phyloP scores from a whole-genome alignment of 2,113 vertebrate species.

The Morphnarchus princeps region DNA sequence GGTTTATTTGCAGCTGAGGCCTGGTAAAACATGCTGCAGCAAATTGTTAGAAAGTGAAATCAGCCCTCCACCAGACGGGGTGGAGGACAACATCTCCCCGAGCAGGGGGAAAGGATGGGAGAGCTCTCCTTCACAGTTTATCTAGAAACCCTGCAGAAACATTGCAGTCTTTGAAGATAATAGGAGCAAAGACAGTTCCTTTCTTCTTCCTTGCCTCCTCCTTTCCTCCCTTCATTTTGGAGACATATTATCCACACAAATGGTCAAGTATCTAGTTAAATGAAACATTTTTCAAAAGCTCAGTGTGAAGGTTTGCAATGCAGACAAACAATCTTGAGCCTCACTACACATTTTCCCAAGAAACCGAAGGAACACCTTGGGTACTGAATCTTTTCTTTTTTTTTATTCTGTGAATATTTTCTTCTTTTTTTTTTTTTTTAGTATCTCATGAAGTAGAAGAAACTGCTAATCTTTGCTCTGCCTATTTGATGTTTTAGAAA shows the following conservation, averaged over 20 bases:
- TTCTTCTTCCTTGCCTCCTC: conserved; percentile 8
- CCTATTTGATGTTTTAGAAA: conserved; percentile 4
- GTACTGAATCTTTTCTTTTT: background rate
- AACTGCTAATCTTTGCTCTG: conserved; percentile 12
- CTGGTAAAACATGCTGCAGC: background rate
- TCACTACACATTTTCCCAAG: background rate
- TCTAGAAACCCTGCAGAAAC: background rate
- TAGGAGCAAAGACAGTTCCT: background rate
- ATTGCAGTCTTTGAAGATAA: background rate
- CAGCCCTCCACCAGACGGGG: background rate
- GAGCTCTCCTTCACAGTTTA: background rate
- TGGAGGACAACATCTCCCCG: fast-evolving
- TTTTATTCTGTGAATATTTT: background rate
- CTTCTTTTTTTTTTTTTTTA: background rate
- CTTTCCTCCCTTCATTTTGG: conserved; percentile 10
- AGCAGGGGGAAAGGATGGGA: background rate
- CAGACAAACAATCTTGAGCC: background rate
- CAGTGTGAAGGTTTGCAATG: background rate
- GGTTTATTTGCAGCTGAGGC: background rate
- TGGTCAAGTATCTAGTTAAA: conserved; percentile 26
- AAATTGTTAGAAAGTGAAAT: background rate
- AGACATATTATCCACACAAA: background rate
- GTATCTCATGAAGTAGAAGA: background rate
- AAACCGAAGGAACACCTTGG: background rate
- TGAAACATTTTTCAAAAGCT: conserved; percentile 24